phyloP scores from a whole-genome alignment of 1,140 invertebrate genomes.

The Heliconius hewitsoni region DNA sequence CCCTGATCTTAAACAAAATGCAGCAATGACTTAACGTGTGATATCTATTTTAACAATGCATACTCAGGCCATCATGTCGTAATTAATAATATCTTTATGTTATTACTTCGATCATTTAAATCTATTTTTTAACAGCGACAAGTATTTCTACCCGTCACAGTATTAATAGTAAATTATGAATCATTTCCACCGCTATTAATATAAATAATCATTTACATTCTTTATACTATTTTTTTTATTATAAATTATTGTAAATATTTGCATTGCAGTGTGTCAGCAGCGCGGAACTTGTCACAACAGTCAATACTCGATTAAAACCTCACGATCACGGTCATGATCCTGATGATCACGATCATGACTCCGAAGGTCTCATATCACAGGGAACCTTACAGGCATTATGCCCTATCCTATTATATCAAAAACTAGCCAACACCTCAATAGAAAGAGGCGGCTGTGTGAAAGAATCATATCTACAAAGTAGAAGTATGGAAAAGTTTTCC shows the following conservation, averaged over 20 bases:
- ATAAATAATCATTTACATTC: background rate
- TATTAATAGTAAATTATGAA: background rate
- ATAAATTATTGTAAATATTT: slow-evolving; percentile 14
- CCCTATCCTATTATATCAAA: slow-evolving; percentile 85
- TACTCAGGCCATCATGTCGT: no score
- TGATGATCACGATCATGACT: slow-evolving; percentile 52
- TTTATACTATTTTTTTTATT: background rate
- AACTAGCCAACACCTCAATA: slow-evolving; percentile 79
- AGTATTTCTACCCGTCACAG: background rate
- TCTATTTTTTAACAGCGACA: no score
- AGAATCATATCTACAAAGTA: slow-evolving; percentile 52
- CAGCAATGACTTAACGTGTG: no score
- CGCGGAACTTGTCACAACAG: slow-evolving; percentile 68
- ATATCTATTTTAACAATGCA: no score
- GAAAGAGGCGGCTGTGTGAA: slow-evolving; percentile 82
- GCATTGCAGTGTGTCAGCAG: slow-evolving; percentile 77
- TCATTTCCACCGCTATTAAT: background rate
- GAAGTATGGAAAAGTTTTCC: slow-evolving; percentile 35
- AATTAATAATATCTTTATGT: no score
- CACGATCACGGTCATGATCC: slow-evolving; percentile 50
- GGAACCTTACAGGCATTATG: slow-evolving; percentile 82
- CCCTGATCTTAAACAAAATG: no score
- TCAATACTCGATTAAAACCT: slow-evolving; percentile 72
- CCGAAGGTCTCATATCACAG: slow-evolving; percentile 55
- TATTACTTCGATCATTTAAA: no score